Evolutionary conservation across 1,140 invertebrate species (phyloP).

Genomic region (Telenomus remus): DNA sequence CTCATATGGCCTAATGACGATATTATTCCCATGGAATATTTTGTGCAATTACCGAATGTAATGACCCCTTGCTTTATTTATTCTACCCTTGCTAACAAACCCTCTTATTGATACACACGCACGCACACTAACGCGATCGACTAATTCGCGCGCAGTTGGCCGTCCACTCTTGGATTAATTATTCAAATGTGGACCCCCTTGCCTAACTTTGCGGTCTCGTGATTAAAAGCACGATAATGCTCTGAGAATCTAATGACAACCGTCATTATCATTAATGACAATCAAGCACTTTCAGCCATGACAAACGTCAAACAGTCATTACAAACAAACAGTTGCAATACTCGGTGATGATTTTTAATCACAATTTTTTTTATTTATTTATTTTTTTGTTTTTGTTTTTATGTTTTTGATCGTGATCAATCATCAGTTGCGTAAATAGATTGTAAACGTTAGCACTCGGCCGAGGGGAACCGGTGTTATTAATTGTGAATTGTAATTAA

Average conservation of each 20-base stretch:
- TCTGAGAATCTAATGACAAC: constrained; percentile 47
- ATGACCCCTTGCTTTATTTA: constrained; percentile 57
- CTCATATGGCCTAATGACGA: constrained; percentile 58
- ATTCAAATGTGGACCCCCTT: constrained; percentile 54
- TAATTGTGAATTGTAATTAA: constrained; percentile 76
- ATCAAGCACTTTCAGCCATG: not conserved
- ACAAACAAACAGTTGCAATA: too few relatives aligned
- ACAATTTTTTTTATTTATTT: too few relatives aligned
- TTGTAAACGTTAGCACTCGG: constrained; percentile 44
- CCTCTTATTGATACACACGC: constrained; percentile 24
- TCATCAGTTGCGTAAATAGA: constrained; percentile 68
- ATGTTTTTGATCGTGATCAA: constrained; percentile 46
- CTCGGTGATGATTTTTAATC: too few relatives aligned
- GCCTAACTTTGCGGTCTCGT: constrained; percentile 25
- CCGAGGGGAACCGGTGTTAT: constrained; percentile 65
- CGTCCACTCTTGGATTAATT: constrained; percentile 58
- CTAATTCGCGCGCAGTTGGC: constrained; percentile 51
- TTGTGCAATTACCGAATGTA: constrained; percentile 63
- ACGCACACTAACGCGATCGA: constrained; percentile 20
- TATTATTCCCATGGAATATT: constrained; percentile 64
- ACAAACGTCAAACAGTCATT: not conserved
- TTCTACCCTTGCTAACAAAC: constrained; percentile 51
- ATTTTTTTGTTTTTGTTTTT: too few relatives aligned
- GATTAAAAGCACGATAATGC: constrained; percentile 54
- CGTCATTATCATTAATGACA: constrained; percentile 25